Evolutionary conservation across 92 coral and sea anemone genomes (phyloP).

Genomic region (Palythoa heliodiscus): DNA sequence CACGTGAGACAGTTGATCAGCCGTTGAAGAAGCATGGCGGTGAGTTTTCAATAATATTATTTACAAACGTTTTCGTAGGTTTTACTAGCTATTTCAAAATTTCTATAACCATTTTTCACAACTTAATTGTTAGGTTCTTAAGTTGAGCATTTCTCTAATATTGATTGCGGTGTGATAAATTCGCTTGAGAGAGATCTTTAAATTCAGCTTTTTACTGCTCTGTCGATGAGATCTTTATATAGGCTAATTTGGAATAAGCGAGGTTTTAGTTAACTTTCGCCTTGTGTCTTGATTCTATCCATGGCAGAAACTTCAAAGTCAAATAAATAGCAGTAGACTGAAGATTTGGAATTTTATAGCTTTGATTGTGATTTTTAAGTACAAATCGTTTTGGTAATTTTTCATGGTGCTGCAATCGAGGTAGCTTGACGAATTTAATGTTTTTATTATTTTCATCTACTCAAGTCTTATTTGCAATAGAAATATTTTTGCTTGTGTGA

Average conservation of each 20-base stretch:
- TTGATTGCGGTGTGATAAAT: background rate
- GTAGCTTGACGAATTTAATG: background rate
- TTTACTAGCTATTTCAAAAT: background rate
- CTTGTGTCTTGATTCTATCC: background rate
- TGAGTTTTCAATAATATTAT: constrained; percentile 51
- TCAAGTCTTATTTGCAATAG: too few relatives aligned
- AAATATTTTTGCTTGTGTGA: background rate
- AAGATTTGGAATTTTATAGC: background rate
- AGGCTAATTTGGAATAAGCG: background rate
- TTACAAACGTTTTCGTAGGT: background rate
- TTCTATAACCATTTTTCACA: background rate
- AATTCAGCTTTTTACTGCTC: background rate
- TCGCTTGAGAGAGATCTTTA: background rate
- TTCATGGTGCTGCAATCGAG: background rate
- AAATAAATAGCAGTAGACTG: background rate
- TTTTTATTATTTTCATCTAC: too few relatives aligned
- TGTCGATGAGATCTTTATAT: background rate
- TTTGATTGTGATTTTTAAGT: background rate
- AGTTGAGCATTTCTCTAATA: too few relatives aligned
- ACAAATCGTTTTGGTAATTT: background rate
- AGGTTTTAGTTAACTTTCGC: background rate
- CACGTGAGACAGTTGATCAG: constrained; percentile 91
- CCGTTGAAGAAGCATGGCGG: constrained; percentile 91
- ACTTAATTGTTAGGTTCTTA: background rate
- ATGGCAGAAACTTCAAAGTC: background rate